Evolutionary conservation across 2,888 invertebrate genomes (phyloP).

Genomic region (Conomelus anceps): DNA sequence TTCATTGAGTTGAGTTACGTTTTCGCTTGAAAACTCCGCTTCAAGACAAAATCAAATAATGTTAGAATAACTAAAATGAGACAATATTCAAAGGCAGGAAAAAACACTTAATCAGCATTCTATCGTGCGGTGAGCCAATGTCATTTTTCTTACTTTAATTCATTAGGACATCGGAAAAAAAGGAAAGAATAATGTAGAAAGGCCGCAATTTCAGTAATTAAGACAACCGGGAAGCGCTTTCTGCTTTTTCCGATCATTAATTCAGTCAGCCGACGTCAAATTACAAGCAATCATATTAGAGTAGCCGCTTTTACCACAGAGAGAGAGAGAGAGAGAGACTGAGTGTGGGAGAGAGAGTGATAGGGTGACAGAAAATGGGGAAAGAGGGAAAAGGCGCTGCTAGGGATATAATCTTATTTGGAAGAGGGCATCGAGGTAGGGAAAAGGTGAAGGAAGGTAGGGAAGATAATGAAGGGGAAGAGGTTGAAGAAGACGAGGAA

Average conservation of each 20-base stretch:
- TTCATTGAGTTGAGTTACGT: too few relatives aligned
- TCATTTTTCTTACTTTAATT: background rate
- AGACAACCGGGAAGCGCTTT: background rate
- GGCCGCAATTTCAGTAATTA: background rate
- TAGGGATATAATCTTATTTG: background rate
- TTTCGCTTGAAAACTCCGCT: background rate
- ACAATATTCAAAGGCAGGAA: background rate
- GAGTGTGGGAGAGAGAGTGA: background rate
- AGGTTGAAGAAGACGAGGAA: background rate
- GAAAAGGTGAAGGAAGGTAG: background rate
- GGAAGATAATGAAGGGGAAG: background rate
- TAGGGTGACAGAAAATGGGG: background rate
- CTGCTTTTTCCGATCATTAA: background rate
- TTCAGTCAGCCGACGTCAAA: background rate
- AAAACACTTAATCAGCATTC: background rate
- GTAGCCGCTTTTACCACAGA: background rate
- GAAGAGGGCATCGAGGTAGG: background rate
- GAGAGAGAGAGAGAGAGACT: background rate
- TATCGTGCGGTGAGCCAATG: background rate
- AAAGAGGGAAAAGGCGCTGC: background rate
- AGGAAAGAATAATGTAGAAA: background rate
- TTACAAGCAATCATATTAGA: background rate
- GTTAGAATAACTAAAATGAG: background rate
- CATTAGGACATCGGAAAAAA: background rate
- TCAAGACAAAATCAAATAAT: background rate